Evolutionary conservation across 2,797 vertebrate species (phyloP).

Genomic region (Danionella dracula): DNA sequence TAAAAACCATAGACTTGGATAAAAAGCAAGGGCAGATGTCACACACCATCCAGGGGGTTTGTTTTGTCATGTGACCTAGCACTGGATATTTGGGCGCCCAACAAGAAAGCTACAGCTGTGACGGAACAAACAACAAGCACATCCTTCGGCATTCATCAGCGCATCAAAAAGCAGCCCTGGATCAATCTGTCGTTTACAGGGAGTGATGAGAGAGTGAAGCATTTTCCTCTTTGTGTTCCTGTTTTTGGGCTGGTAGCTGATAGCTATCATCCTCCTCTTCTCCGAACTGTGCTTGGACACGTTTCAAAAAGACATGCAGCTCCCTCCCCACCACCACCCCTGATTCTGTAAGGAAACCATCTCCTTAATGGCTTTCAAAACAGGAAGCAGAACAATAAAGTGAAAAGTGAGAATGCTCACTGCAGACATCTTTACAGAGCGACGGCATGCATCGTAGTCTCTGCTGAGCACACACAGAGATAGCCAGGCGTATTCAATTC

Average conservation of each 20-base stretch:
- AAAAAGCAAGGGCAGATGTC: slow-evolving; percentile 75
- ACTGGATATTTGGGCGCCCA: slow-evolving; percentile 62
- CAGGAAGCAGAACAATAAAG: slow-evolving; percentile 73
- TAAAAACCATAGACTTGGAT: slow-evolving; percentile 29
- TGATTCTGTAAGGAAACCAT: slow-evolving; percentile 72
- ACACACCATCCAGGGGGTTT: slow-evolving; percentile 70
- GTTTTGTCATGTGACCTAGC: slow-evolving; percentile 63
- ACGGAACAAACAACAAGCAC: slow-evolving; percentile 68
- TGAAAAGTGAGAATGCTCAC: slow-evolving; percentile 62
- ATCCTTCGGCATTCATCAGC: slow-evolving; percentile 66
- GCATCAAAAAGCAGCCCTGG: slow-evolving; percentile 63
- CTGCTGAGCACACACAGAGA: neutral
- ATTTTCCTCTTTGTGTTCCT: slow-evolving; percentile 69
- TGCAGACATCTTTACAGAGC: slow-evolving; percentile 40
- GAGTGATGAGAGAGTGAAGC: slow-evolving; percentile 36
- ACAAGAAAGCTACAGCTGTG: slow-evolving; percentile 77
- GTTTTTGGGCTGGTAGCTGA: slow-evolving; percentile 76
- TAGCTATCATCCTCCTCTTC: slow-evolving; percentile 72
- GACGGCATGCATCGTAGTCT: neutral
- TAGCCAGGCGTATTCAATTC: neutral
- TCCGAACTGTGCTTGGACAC: slow-evolving; percentile 74
- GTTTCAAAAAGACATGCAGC: slow-evolving; percentile 72
- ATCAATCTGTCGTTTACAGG: slow-evolving; percentile 67
- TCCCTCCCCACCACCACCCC: slow-evolving; percentile 53
- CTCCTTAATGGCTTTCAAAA: slow-evolving; percentile 82